Base-by-base conservation (phyloP, 2,113 vertebrate genomes). In the Scortum barcoo region DNA sequence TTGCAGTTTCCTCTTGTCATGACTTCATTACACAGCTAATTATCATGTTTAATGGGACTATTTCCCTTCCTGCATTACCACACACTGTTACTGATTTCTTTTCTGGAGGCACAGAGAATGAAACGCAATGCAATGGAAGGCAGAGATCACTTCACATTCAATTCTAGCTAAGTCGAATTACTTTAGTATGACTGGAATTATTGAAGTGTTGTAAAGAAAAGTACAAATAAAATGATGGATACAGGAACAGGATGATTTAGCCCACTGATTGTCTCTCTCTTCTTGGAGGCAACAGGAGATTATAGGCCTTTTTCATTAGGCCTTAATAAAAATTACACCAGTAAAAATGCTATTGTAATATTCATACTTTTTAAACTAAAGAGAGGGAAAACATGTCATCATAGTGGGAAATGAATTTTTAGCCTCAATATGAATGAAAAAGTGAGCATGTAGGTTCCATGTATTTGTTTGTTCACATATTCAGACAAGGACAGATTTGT, bases 11-110 rank as follows among this genome's bases (percentile, higher is more conserved):
- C 20, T 67, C 30, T 7, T 42, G 48, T 71, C 26, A 80, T 42
- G 72, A 69, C 63, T 76, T 54, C 24, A 69, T 81, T 81, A 53
- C 54, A 44, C 48, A 69, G 80, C 63, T 76, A 82, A 82, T 82
- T 62, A 82, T 76, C 56, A 44, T 20, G 0, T 56, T 70, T 82
- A 76, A 71, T 70, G 65, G 65, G 46, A 62, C 57, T 63, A 48
- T 66, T 71, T 81, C 26, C 80, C 44, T 50, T 4, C 38, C 48
- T 71, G 63, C 57, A 76, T 82, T 71, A 63, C 58, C 13, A 20
- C 48, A 63, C 42, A 38, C 57, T 54, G 30, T 42, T 53, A 42
- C 38, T 63, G 48, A 48, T 63, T 72, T 56, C 33, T 54, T 65
- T 42, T 63, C 38, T 65, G 69, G 36, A 80, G 51, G 38, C 68